Evolutionary conservation across 2,888 invertebrate genomes (phyloP).

Genomic region (Muschampia plurimacula): DNA sequence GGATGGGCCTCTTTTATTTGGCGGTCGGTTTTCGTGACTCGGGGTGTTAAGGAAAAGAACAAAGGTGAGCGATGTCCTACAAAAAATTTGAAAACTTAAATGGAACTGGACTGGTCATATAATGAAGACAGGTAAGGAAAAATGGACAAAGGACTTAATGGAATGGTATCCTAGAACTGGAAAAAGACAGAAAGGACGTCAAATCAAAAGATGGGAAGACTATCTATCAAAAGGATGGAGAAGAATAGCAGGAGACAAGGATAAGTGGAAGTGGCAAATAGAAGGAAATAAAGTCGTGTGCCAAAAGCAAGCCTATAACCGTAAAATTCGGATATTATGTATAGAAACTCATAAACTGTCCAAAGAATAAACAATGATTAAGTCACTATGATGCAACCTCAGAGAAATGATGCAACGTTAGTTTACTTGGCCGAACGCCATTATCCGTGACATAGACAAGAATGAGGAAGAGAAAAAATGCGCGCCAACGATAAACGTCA

Average conservation of each 20-base stretch:
- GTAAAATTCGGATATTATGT: not conserved
- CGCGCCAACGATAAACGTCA: constrained; percentile 25
- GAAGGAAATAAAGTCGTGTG: not conserved
- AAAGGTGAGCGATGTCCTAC: constrained; percentile 8
- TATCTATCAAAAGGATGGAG: constrained; percentile 25
- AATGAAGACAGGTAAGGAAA: constrained; percentile 17
- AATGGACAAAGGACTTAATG: constrained; percentile 28
- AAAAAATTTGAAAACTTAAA: constrained; percentile 23
- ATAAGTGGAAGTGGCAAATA: no score
- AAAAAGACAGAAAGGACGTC: constrained; percentile 34
- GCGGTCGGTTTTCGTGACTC: no score
- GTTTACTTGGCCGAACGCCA: constrained; percentile 46
- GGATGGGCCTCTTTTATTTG: no score
- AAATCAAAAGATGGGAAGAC: constrained; percentile 35
- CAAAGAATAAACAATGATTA: constrained; percentile 51
- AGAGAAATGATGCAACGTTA: constrained; percentile 9
- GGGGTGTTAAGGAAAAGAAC: constrained; percentile 4
- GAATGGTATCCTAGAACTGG: constrained; percentile 33
- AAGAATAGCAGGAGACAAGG: no score
- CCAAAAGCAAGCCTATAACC: constrained; percentile 8
- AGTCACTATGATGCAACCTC: constrained; percentile 47
- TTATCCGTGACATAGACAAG: constrained; percentile 31
- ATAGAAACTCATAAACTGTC: constrained; percentile 17
- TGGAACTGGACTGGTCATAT: constrained; percentile 29
- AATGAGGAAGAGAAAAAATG: constrained; percentile 30